phyloP scores from a whole-genome alignment of 92 coral and sea anemone species.

The Heliopora coerulea region DNA sequence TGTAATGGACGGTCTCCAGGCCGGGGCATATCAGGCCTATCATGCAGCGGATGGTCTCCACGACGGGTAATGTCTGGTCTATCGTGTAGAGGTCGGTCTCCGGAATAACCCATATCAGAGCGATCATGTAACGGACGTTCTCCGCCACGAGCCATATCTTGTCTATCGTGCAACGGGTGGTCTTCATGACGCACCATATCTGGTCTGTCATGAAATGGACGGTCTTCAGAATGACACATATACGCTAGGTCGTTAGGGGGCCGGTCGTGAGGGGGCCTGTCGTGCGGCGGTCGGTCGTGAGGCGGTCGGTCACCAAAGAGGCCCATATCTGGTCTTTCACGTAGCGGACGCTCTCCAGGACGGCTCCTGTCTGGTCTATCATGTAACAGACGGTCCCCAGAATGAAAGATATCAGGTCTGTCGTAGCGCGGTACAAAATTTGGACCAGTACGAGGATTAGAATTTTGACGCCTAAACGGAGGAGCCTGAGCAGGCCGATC shows the following conservation, averaged over 20 bases:
- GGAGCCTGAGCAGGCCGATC: slow-evolving; percentile 11
- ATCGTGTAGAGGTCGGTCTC: slow-evolving; percentile 1
- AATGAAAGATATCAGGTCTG: not conserved
- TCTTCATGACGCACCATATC: slow-evolving; percentile 4
- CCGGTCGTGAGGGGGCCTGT: not conserved
- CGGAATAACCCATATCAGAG: not conserved
- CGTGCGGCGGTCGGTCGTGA: slow-evolving; percentile 6
- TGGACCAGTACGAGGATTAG: not conserved
- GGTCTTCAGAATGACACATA: slow-evolving; percentile 1
- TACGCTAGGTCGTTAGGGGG: too few species aligned
- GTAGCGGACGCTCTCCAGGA: slow-evolving; percentile 1
- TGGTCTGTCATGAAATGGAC: slow-evolving; percentile 10
- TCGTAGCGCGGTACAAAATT: not conserved
- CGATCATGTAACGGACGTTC: slow-evolving; percentile 1
- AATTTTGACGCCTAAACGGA: not conserved
- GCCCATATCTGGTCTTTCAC: slow-evolving; percentile 6
- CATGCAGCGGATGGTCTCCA: slow-evolving; percentile 4
- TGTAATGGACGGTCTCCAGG: slow-evolving; percentile 4
- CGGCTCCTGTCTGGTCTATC: not conserved
- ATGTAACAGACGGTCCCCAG: not conserved
- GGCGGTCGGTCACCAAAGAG: not conserved
- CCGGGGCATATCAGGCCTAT: slow-evolving; percentile 2
- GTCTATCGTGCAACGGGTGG: not conserved
- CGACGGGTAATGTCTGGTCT: slow-evolving; percentile 13
- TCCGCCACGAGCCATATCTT: slow-evolving; percentile 2